Conservation (phyloP, 1,140 invertebrate genomes). For the Centruroides vittatus region DNA sequence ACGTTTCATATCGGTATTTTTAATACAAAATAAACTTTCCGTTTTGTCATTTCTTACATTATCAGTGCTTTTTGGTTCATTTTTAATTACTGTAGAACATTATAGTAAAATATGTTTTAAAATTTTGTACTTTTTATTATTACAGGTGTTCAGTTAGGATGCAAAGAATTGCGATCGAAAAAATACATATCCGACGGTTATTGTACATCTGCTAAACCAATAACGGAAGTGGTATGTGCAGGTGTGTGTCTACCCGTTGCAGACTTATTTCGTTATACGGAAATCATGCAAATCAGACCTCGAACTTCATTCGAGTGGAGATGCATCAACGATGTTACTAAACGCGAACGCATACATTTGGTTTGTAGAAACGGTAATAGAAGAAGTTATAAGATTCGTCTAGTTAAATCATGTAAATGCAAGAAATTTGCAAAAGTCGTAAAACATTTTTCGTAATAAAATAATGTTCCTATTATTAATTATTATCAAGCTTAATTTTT, state of each 20-base stretch:
- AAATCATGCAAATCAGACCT: slow-evolving; percentile 25
- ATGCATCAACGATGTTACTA: slow-evolving; percentile 24
- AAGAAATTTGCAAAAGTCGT: slow-evolving; percentile 1
- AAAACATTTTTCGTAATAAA: no score
- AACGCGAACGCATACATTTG: slow-evolving; percentile 22
- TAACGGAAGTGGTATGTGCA: slow-evolving; percentile 27
- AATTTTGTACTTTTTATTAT: slow-evolving; percentile 4
- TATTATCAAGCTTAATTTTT: no score
- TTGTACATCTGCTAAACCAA: slow-evolving; percentile 27
- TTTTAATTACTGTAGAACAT: no score
- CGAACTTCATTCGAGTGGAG: slow-evolving; percentile 23
- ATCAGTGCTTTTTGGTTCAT: no score
- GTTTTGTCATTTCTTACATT: no score
- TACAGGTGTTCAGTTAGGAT: slow-evolving; percentile 26
- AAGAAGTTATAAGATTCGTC: slow-evolving; percentile 24
- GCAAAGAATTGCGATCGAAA: slow-evolving; percentile 25
- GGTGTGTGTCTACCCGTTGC: slow-evolving; percentile 26
- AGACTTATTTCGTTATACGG: slow-evolving; percentile 27
- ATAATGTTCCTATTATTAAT: no score
- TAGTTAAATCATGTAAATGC: slow-evolving; percentile 21
- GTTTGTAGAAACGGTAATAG: slow-evolving; percentile 25
- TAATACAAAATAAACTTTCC: no score
- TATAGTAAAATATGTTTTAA: no score
- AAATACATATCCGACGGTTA: slow-evolving; percentile 28
- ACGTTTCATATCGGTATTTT: no score